Evolutionary conservation across 2,797 vertebrate species (phyloP).

Genomic region (Cyclopterus lumpus): DNA sequence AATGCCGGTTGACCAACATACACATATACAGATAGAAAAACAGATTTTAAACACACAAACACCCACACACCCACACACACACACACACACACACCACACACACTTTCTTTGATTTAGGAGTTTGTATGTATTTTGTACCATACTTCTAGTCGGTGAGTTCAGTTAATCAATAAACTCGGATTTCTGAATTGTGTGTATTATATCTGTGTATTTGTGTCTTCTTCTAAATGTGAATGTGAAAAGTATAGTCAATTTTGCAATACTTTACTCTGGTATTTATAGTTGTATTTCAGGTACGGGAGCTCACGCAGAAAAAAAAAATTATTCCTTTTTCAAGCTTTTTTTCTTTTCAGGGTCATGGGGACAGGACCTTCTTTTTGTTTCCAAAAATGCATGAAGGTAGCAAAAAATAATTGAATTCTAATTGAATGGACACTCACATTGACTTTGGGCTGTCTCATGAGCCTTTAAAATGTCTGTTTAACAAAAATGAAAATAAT

Average conservation of each 20-base stretch:
- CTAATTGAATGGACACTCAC: slow-evolving; percentile 11
- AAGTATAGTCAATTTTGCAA: background rate
- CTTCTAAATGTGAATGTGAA: background rate
- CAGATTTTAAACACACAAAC: background rate
- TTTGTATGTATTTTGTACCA: slow-evolving; percentile 28
- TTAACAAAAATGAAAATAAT: background rate
- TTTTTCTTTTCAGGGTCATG: slow-evolving; percentile 11
- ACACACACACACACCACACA: background rate
- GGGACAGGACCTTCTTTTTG: background rate
- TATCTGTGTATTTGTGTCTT: background rate
- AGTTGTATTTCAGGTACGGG: background rate
- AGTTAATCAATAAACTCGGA: slow-evolving; percentile 33
- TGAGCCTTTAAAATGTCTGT: slow-evolving; percentile 4
- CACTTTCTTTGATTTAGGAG: slow-evolving; percentile 3
- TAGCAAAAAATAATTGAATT: background rate
- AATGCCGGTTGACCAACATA: background rate
- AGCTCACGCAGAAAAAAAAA: no score
- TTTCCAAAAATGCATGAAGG: background rate
- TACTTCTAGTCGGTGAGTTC: slow-evolving; percentile 43
- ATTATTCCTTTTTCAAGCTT: slow-evolving; percentile 10
- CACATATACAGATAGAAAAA: background rate
- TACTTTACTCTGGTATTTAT: background rate
- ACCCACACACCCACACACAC: background rate
- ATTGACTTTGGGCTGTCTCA: background rate
- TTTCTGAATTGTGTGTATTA: background rate